Conservation (phyloP, 2,888 invertebrate genomes). For the Spisula solida region DNA sequence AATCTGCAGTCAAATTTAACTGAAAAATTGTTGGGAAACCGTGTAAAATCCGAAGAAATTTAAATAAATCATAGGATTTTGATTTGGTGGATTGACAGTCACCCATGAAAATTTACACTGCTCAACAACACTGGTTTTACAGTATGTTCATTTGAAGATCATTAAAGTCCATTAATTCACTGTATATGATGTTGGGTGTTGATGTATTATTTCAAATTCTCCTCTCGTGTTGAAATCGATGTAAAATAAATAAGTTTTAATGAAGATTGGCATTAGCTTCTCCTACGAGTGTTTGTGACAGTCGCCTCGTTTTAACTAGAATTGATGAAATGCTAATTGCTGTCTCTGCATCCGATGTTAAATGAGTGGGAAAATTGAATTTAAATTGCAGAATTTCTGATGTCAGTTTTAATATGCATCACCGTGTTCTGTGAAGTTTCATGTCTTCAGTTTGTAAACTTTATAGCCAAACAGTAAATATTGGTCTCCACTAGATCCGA, state of each 20-base stretch:
- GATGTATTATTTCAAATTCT: not conserved
- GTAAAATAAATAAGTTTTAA: constrained; percentile 20
- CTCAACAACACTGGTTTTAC: too few relatives aligned
- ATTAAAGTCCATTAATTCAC: not conserved
- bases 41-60: too few relatives aligned
- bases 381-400: constrained; percentile 1
- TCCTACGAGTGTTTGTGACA: not conserved
- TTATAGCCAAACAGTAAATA: not conserved
- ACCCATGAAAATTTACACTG: too few relatives aligned
- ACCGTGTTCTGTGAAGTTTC: not conserved
- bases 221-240: not conserved
- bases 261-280: constrained; percentile 1
- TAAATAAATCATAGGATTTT: too few relatives aligned
- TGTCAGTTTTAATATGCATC: constrained; percentile 5
- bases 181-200: not conserved
- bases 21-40: too few relatives aligned
- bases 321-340: constrained; percentile 9
- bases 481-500: not conserved
- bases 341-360: constrained; percentile 13
- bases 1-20: too few relatives aligned
- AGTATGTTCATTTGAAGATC: too few relatives aligned
- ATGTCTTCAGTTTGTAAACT: not conserved
- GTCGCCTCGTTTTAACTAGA: not conserved
- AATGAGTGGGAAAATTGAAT: constrained; percentile 3
- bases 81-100: too few relatives aligned